Base-by-base conservation (phyloP, 2,797 vertebrate genomes). In the Enoplosus armatus region DNA sequence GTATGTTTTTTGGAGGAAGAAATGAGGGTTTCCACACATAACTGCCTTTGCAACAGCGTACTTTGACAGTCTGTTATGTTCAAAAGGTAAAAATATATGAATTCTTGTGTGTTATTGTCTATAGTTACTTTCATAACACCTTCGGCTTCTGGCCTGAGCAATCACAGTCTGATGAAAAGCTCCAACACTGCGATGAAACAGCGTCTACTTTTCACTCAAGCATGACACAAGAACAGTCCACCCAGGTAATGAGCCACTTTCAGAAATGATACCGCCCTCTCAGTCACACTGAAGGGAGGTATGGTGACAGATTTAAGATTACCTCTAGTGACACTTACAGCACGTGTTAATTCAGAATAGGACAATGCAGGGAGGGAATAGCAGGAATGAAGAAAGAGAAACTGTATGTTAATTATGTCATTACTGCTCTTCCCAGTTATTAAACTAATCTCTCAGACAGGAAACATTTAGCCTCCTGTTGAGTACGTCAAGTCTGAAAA, bases 141-240 rank as follows among this genome's bases (percentile, higher is more conserved):
- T 73, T 64, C 8, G 6, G 45, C 64, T 55, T 83, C 64, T 74
- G 76, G 65, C 73, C 68, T 31, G 74, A 79, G 77, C 72, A 78
- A 84, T 86, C 75, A 53, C 43, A 47, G 48, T 6, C 41, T 63
- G 73, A 89, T 86, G 82, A 85, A 82, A 84, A 80, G 74, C 74
- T 62, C n/a, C 78, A 77, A 53, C 26, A 10, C 47, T 15, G 65
- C 29, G 2, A 51, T 75, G 61, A 86, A 87, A 84, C 63, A 22
- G 60, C 31, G 20, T 75, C 62, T 75, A 18, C 73, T 74, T 70
- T 66, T 73, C 51, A 48, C 72, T 85, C 47, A 59, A 65, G 69
- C 55, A 55, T 75, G 70, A 79, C 70, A 74, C 61, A 51, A 51
- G 58, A 81, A 64, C 33, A 75, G 55, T 79, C 71, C 58, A 68